Percentiles rank a stretch among this genome's conserved stretches.
These are phyloP conservation scores for Pristionchus maxplancki DNA, from an alignment of 2,888 invertebrate genomes.

Conservation along the genomic window DNA sequence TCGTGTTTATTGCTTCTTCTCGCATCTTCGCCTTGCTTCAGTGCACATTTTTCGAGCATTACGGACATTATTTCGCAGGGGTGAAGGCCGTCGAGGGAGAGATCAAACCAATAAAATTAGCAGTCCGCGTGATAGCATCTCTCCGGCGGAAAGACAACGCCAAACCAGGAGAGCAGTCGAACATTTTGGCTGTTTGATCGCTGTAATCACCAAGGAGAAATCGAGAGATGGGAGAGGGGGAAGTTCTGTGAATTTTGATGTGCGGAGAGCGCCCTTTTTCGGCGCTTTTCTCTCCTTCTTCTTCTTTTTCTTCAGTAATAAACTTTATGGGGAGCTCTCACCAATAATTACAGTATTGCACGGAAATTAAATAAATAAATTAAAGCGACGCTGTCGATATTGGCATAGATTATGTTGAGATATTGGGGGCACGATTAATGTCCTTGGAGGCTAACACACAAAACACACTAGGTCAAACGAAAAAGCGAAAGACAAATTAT, in stretches of 20 bases:
- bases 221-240: neutral
- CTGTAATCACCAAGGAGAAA: conserved; percentile 1
- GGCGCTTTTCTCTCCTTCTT: neutral
- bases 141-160: neutral
- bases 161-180: neutral
- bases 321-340: neutral
- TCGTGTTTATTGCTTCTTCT: conserved; percentile 32
- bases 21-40: neutral
- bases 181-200: conserved; percentile 9
- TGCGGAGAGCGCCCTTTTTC: neutral
- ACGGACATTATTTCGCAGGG: neutral
- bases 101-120: conserved; percentile 40
- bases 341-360: conserved; percentile 40
- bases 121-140: conserved; percentile 22
- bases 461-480: neutral
- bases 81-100: conserved; percentile 2
- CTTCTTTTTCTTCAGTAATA: neutral
- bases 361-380: neutral
- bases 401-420: conserved; percentile 26
- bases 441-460: neutral
- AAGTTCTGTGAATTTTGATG: conserved; percentile 15
- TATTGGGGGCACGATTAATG: neutral
- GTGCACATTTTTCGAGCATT: neutral
- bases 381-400: conserved; percentile 33
- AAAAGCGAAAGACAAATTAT: neutral